A percentile compares a stretch with the other conserved stretches of the same genome.
Conservation (phyloP, 2,797 vertebrate species). For the Xenentodon cancila region DNA sequence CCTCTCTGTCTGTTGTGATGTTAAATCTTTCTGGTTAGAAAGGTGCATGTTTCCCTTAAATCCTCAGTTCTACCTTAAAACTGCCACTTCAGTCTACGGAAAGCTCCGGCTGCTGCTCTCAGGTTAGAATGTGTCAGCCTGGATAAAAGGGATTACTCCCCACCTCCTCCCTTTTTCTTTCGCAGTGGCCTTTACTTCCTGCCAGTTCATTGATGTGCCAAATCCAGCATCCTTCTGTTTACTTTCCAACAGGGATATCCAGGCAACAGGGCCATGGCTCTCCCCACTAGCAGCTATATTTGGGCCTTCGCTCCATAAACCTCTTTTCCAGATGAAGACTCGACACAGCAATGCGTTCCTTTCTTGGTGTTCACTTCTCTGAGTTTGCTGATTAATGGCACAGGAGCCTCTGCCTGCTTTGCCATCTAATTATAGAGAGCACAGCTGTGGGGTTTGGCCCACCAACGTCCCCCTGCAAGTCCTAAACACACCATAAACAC, state of each 20-base stretch:
- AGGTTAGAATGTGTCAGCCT: conserved; percentile 34
- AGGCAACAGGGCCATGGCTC: conserved; percentile 46
- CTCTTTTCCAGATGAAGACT: conserved; percentile 72
- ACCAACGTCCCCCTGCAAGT: conserved; percentile 9
- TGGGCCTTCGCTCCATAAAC: conserved; percentile 66
- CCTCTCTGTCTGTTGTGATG: conserved; percentile 19
- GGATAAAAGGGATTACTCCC: conserved; percentile 33
- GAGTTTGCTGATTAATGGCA: conserved; percentile 58
- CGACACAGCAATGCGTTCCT: conserved; percentile 69
- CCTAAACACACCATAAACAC: conserved; percentile 21
- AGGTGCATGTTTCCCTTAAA: conserved; percentile 9
- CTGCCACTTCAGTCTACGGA: conserved; percentile 3
- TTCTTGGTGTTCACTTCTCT: conserved; percentile 74
- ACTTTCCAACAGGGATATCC: conserved; percentile 69
- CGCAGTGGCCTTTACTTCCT: conserved; percentile 46
- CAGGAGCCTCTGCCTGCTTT: conserved; percentile 43
- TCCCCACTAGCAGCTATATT: conserved; percentile 69
- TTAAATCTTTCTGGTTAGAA: conserved; percentile 35
- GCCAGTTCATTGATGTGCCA: conserved; percentile 63
- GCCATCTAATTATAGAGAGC: conserved; percentile 81
- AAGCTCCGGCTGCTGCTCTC: conserved; percentile 29
- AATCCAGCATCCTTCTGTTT: conserved; percentile 68
- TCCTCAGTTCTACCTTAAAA: conserved; percentile 30
- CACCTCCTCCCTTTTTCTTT: conserved; percentile 4
- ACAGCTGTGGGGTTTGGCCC: conserved; percentile 74